These are phyloP conservation scores for Eutolmus rufibarbis DNA, from an alignment of 2,888 invertebrate species.

Conservation along the genomic window DNA sequence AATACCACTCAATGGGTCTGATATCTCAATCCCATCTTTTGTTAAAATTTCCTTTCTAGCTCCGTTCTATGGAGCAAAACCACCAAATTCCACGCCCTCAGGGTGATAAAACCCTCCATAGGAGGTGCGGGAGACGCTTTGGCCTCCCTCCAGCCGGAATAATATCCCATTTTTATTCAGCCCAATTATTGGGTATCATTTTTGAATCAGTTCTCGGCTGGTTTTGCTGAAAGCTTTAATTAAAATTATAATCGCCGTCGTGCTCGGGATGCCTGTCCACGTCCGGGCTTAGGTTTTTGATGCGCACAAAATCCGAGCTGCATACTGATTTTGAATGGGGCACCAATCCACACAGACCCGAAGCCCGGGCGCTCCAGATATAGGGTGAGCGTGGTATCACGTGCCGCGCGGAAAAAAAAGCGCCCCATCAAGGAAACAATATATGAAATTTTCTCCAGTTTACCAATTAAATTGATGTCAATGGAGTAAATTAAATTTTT, in stretches of 20 bases:
- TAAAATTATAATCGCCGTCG: background rate
- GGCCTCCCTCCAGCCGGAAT: background rate
- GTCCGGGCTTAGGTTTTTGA: background rate
- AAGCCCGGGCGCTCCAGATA: background rate
- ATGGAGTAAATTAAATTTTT: constrained; percentile 11
- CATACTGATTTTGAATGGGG: background rate
- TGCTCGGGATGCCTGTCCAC: background rate
- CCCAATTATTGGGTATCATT: background rate
- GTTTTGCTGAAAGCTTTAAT: background rate
- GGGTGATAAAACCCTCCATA: background rate
- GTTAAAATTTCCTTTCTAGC: background rate
- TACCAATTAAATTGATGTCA: constrained; percentile 20
- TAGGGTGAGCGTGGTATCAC: background rate
- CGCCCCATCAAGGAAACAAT: background rate
- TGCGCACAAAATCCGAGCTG: background rate
- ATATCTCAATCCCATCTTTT: background rate
- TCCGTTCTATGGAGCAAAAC: background rate
- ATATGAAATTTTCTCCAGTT: background rate
- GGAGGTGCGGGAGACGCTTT: background rate
- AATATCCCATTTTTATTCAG: background rate
- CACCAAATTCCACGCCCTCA: background rate
- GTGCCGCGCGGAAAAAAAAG: background rate
- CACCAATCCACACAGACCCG: background rate
- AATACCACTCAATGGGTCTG: background rate
- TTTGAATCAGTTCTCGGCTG: background rate